Conservation (phyloP, 1,140 invertebrate species). For the Leptoteleia sp. region DNA sequence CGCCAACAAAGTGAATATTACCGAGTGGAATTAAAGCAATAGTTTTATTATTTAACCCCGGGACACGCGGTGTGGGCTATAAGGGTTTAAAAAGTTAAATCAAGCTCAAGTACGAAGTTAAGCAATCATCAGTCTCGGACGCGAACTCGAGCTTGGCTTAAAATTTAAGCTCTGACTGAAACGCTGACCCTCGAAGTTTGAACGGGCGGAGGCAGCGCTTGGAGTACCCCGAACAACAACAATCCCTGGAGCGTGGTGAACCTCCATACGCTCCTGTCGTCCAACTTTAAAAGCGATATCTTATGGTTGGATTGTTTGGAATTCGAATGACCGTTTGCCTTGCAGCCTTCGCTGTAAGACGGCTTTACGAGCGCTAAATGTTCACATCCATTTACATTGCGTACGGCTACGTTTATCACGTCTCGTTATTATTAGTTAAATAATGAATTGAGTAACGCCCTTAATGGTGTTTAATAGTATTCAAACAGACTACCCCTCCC, state of each 20-base stretch:
- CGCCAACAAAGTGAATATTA: conserved; percentile 52
- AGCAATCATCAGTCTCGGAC: conserved; percentile 66
- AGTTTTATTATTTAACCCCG: conserved; percentile 48
- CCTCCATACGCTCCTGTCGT: conserved; percentile 67
- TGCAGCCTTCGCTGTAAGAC: conserved; percentile 55
- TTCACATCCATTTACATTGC: conserved; percentile 58
- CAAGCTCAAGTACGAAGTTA: conserved; percentile 65
- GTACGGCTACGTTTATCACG: conserved; percentile 40
- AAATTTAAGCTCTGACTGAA: conserved; percentile 67
- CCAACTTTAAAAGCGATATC: conserved; percentile 69
- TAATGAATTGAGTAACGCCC: conserved; percentile 27
- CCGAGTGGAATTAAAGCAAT: conserved; percentile 19
- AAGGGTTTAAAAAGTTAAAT: conserved; percentile 67
- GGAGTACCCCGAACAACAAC: conserved; percentile 64
- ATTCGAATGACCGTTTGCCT: conserved; percentile 67
- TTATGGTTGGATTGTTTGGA: conserved; percentile 68
- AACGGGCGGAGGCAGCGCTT: conserved; percentile 49
- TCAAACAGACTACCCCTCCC: neutral
- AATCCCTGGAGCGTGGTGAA: conserved; percentile 66
- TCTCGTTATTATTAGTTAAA: conserved; percentile 36
- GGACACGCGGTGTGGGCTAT: conserved; percentile 40
- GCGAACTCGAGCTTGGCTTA: conserved; percentile 55
- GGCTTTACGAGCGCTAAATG: conserved; percentile 65
- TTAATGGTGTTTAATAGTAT: neutral
- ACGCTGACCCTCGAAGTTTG: conserved; percentile 64